These are phyloP conservation scores for Cepphus grylle DNA, from an alignment of 2,113 vertebrate genomes.

Conservation along the genomic window DNA sequence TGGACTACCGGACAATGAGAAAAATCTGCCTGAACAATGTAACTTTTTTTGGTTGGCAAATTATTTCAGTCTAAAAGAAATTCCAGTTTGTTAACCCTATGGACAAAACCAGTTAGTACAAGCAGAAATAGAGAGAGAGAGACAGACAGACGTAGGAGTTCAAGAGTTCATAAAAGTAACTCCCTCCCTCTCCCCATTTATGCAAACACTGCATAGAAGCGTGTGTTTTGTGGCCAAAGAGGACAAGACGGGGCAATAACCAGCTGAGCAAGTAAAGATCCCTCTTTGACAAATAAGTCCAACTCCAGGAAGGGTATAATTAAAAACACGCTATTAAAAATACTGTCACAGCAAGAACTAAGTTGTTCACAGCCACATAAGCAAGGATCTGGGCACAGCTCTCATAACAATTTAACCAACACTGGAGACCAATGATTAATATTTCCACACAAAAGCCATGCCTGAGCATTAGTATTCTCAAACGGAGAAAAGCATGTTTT, in stretches of 20 bases:
- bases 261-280: neutral
- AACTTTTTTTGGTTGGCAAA: neutral
- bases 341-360: neutral
- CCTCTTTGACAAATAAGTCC: neutral
- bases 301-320: neutral
- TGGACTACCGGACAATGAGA: neutral
- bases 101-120: neutral
- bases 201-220: neutral
- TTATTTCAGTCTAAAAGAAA: neutral
- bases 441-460: neutral
- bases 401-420: neutral
- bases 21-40: neutral
- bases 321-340: slow-evolving; percentile 9
- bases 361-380: neutral
- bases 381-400: neutral
- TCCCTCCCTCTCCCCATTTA: neutral
- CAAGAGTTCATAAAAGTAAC: neutral
- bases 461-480: neutral
- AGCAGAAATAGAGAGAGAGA: neutral
- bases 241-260: neutral
- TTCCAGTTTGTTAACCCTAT: neutral
- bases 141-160: neutral
- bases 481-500: neutral
- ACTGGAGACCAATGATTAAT: neutral
- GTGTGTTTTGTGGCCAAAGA: neutral